Percentiles rank a stretch among this genome's conserved stretches.
These are phyloP conservation scores for Aphodius granarius DNA, from an alignment of 2,888 invertebrate genomes.

Conservation along the genomic window DNA sequence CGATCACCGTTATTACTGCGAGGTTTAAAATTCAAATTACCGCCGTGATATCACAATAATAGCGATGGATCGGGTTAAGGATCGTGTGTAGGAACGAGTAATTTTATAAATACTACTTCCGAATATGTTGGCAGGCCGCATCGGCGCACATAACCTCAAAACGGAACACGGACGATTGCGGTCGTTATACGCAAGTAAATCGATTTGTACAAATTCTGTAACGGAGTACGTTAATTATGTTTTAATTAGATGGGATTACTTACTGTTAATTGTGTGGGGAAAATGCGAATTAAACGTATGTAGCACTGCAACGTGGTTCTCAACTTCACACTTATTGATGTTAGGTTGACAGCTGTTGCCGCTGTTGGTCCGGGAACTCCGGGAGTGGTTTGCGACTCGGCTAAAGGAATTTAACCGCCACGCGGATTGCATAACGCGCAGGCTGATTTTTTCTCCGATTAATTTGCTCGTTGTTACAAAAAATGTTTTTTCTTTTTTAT, in stretches of 20 bases:
- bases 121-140: not conserved
- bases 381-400: not conserved
- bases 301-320: conserved; percentile 11
- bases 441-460: not conserved
- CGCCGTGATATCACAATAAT: not conserved
- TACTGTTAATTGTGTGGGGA: conserved; percentile 3
- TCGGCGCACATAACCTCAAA: conserved; percentile 9
- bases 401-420: not conserved
- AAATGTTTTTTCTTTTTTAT: no score
- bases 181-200: not conserved
- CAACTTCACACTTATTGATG: conserved; percentile 6
- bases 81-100: not conserved
- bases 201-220: not conserved
- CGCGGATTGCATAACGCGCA: not conserved
- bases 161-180: not conserved
- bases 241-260: not conserved
- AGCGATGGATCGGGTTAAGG: not conserved
- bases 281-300: not conserved
- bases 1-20: conserved; percentile 2
- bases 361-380: not conserved
- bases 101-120: conserved; percentile 9
- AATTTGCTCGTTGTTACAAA: no score
- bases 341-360: not conserved
- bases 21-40: conserved; percentile 10
- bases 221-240: not conserved